Evolutionary conservation across 2,113 vertebrate genomes (phyloP), one percentile per base, ranked within the genome.

Genomic region (Artemisiospiza belli): DNA sequence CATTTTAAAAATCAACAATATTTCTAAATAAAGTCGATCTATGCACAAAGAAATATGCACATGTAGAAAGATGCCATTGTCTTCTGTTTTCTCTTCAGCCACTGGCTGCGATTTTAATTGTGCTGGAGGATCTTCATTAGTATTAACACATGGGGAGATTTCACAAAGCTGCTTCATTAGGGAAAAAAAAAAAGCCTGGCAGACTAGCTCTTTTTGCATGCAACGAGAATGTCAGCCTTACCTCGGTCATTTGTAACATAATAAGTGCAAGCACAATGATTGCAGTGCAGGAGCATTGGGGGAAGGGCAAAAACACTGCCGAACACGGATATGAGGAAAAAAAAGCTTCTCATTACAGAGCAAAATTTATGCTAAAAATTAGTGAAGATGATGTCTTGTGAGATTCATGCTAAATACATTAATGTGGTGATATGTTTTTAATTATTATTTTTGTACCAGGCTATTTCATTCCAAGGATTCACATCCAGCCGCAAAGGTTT

Each of bases 221-320:
- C 98, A 97, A 97, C 97, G 98, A 98, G 99, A 99, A 99, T 98
- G 98, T 99, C 99, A 99, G 98, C 98, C 98, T 98, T 98, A 98
- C 99, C 98, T 98, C 98, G 98, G 99, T 99, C 99, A 99, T 99
- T 99, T 99, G 98, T 99, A 99, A 99, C 98, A 99, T 98, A 99
- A 99, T 99, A 99, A 99, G 98, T 98, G 97, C 97, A 97, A 99
- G 98, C 97, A 98, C 99, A 98, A 98, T 98, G 99, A 99, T 98
- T 98, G 98, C 98, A 94, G 96, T 97, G 98, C 98, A 97, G 98
- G 98, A 98, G 96, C 97, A 78, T 24, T 97, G 99, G 99, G 99
- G 99, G 99, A 98, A 98, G 98, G 99, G 99, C 97, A 98, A 97
- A 97, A 97, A 98, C 97, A 87, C 98, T 97, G 98, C 98, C 97